phyloP scores from a whole-genome alignment of 2,888 invertebrate species.

The Hyles lineata region DNA sequence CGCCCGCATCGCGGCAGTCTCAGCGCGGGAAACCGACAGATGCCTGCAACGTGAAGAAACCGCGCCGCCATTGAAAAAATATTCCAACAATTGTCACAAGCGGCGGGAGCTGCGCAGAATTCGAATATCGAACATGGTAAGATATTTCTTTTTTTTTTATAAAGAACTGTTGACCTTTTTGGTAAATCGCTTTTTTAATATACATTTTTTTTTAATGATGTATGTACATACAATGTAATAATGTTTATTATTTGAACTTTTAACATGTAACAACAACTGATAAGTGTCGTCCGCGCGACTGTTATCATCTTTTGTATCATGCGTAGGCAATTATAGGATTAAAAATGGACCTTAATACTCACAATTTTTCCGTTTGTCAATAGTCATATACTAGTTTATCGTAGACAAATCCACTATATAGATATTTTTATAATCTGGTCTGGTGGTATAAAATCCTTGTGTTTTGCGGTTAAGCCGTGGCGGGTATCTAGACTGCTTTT shows the following conservation, averaged over 20 bases:
- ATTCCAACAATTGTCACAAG: constrained; percentile 47
- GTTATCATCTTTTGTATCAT: constrained; percentile 41
- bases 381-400: not conserved
- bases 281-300: constrained; percentile 34
- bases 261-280: constrained; percentile 30
- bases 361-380: not conserved
- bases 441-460: not conserved
- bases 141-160: constrained; percentile 39
- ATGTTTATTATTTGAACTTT: constrained; percentile 29
- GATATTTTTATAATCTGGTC: not conserved
- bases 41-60: constrained; percentile 51
- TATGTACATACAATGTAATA: not conserved
- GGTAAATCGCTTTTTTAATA: not conserved
- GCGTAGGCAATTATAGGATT: constrained; percentile 35
- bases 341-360: constrained; percentile 32
- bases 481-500: not conserved
- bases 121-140: constrained; percentile 61
- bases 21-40: constrained; percentile 57
- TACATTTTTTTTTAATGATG: not conserved
- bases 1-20: constrained; percentile 64
- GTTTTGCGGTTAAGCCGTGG: not conserved
- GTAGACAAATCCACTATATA: not conserved
- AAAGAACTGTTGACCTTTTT: not conserved
- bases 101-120: constrained; percentile 41
- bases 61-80: constrained; percentile 47